These are phyloP conservation scores for Peromyscus leucopus DNA, from an alignment of 2,113 vertebrate species.

Conservation along the genomic window DNA sequence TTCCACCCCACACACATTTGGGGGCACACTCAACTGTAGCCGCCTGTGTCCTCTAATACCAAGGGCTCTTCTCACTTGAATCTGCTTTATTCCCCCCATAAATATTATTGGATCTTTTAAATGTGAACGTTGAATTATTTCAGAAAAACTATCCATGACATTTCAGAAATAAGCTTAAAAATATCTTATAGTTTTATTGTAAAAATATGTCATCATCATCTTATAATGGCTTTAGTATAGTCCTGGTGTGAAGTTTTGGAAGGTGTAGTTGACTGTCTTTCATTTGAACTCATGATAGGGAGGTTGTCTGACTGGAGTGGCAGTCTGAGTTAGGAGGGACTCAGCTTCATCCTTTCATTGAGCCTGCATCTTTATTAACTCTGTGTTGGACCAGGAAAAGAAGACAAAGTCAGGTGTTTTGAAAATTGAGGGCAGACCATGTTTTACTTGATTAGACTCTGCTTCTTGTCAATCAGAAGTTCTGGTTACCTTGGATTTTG, in stretches of 20 bases:
- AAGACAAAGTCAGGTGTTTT: slow-evolving; percentile 80
- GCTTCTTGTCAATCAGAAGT: slow-evolving; percentile 68
- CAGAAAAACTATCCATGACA: not conserved
- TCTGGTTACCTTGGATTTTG: slow-evolving; percentile 39
- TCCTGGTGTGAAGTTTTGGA: slow-evolving; percentile 71
- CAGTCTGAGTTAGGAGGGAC: slow-evolving; percentile 82
- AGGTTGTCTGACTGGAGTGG: slow-evolving; percentile 81
- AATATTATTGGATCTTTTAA: slow-evolving; percentile 60
- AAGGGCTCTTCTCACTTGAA: not conserved
- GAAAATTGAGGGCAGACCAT: slow-evolving; percentile 76
- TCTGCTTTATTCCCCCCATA: not conserved
- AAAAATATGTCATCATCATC: slow-evolving; percentile 27
- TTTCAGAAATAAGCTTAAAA: slow-evolving; percentile 71
- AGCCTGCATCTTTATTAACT: slow-evolving; percentile 79
- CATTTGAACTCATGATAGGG: slow-evolving; percentile 69
- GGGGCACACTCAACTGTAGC: no score
- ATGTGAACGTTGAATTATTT: slow-evolving; percentile 75
- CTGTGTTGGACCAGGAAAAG: slow-evolving; percentile 78
- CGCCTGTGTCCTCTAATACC: not conserved
- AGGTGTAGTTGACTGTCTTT: slow-evolving; percentile 77
- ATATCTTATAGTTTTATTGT: not conserved
- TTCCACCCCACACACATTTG: not conserved
- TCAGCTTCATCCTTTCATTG: slow-evolving; percentile 78
- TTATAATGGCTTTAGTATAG: slow-evolving; percentile 61
- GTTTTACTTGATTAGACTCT: slow-evolving; percentile 72